Evolutionary conservation across 1,140 invertebrate genomes (phyloP).

Genomic region (Caenorhabditis inopinata): DNA sequence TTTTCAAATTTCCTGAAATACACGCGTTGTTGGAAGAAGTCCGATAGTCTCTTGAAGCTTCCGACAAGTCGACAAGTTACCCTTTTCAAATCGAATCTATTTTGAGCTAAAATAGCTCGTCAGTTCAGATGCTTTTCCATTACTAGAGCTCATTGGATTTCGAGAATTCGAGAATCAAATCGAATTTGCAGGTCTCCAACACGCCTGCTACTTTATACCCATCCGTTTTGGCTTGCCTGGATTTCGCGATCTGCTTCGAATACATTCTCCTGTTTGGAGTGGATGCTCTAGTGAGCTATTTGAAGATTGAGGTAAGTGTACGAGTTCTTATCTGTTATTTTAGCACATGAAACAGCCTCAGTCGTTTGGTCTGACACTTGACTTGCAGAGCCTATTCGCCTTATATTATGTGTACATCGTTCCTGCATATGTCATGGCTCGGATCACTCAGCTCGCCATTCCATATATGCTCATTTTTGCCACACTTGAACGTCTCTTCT

Average conservation of each 20-base stretch:
- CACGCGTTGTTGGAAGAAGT: no score
- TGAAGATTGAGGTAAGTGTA: conserved; percentile 47
- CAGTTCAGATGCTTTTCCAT: background rate
- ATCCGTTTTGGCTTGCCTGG: conserved; percentile 55
- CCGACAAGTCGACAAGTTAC: no score
- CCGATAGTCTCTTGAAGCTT: no score
- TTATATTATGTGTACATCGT: conserved; percentile 61
- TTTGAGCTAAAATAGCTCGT: no score
- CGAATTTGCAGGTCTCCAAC: conserved; percentile 34
- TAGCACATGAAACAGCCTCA: no score
- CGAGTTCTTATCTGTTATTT: no score
- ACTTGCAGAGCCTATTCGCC: conserved; percentile 54
- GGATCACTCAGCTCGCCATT: conserved; percentile 58
- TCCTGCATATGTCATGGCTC: conserved; percentile 54
- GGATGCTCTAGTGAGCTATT: conserved; percentile 56
- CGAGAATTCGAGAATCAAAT: background rate
- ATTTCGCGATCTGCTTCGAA: conserved; percentile 57
- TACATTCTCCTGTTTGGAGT: conserved; percentile 63
- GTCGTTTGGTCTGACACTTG: background rate
- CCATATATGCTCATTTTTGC: conserved; percentile 65
- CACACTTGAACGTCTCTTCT: conserved; percentile 60
- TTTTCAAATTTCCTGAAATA: no score
- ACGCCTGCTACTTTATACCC: conserved; percentile 63
- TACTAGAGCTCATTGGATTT: background rate
- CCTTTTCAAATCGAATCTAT: no score